Percentiles rank a stretch among this genome's conserved stretches.
These are phyloP conservation scores for Drosophila cognata DNA, from an alignment of 2,888 invertebrate genomes.

Conservation along the genomic window DNA sequence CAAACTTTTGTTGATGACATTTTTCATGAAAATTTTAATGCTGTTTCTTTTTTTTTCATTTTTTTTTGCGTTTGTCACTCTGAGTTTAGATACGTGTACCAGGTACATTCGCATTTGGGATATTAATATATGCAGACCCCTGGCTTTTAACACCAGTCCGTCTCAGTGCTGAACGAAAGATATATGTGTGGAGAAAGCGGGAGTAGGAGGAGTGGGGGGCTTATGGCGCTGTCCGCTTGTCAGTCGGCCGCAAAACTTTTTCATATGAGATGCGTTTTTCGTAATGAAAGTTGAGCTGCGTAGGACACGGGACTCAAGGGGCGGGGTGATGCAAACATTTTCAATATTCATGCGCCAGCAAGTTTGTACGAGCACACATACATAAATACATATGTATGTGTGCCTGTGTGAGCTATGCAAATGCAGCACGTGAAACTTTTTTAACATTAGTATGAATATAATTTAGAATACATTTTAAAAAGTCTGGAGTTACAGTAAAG, in stretches of 20 bases:
- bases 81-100: conserved; percentile 43
- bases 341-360: conserved; percentile 76
- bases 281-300: conserved; percentile 69
- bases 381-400: conserved; percentile 1
- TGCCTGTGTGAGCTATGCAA: conserved; percentile 55
- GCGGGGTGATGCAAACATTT: conserved; percentile 47
- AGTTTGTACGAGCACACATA: conserved; percentile 2
- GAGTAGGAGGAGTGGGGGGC: neutral
- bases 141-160: conserved; percentile 70
- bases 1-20: conserved; percentile 81
- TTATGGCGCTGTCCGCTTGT: conserved; percentile 42
- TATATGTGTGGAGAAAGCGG: conserved; percentile 8
- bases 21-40: conserved; percentile 81
- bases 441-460: conserved; percentile 81
- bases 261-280: conserved; percentile 73
- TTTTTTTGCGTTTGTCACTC: conserved; percentile 10
- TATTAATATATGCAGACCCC: conserved; percentile 79
- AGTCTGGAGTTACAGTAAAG: conserved; percentile 21
- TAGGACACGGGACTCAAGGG: neutral
- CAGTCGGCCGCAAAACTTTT: conserved; percentile 71
- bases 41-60: conserved; percentile 40
- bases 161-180: conserved; percentile 11
- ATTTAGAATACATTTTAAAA: conserved; percentile 69
- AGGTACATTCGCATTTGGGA: conserved; percentile 67
- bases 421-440: conserved; percentile 66